These are phyloP conservation scores for Euzophera pinguis DNA, from an alignment of 2,888 invertebrate genomes.

Conservation along the genomic window DNA sequence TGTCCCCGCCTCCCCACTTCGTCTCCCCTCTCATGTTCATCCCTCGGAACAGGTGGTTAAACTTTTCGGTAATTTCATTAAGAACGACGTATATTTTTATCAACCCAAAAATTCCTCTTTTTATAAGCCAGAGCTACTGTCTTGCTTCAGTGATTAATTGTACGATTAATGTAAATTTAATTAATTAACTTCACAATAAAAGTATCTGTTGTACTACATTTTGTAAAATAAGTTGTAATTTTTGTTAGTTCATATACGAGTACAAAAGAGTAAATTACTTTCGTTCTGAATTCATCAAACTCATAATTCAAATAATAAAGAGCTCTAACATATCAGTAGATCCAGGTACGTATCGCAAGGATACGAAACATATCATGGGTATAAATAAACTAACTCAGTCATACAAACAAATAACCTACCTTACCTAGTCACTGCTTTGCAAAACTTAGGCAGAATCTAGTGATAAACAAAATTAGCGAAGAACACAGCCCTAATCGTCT, in stretches of 20 bases:
- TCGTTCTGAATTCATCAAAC: no score
- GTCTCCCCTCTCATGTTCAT: conserved; percentile 27
- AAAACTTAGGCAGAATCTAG: neutral
- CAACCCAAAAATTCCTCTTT: conserved; percentile 45
- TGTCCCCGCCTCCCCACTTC: conserved; percentile 38
- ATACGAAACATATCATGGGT: no score
- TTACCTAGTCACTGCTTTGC: no score
- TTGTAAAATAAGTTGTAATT: no score
- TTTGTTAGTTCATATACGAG: no score
- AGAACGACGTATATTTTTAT: conserved; percentile 60
- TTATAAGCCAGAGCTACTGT: conserved; percentile 38
- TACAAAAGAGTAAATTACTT: no score
- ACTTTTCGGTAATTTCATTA: conserved; percentile 66
- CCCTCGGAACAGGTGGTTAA: conserved; percentile 63
- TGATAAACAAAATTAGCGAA: neutral
- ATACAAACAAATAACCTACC: no score
- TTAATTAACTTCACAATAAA: conserved; percentile 20
- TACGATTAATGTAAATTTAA: conserved; percentile 32
- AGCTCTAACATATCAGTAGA: no score
- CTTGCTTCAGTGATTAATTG: conserved; percentile 29
- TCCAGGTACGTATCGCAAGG: no score
- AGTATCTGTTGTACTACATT: neutral
- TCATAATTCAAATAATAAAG: neutral
- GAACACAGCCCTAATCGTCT: conserved; percentile 15
- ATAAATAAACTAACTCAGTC: no score